Percentiles rank a stretch among this genome's conserved stretches.
Evolutionary conservation across 2,113 vertebrate species (phyloP).

Genomic region (Engystomops pustulosus): DNA sequence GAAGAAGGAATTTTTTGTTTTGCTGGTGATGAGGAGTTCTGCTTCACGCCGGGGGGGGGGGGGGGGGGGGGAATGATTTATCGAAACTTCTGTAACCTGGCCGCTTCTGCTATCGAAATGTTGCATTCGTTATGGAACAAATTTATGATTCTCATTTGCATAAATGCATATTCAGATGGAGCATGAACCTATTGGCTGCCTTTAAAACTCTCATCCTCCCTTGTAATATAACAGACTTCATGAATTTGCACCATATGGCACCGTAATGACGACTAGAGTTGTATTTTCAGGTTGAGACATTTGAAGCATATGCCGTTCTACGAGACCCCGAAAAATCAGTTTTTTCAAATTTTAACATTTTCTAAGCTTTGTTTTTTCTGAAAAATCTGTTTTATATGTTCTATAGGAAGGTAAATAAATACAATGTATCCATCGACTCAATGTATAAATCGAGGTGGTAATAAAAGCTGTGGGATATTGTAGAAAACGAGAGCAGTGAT

Average conservation of each 20-base stretch:
- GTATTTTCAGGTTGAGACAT: conserved; percentile 16
- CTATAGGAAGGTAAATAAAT: background rate
- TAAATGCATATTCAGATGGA: conserved; percentile 37
- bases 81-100: background rate
- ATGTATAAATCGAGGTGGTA: background rate
- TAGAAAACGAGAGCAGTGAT: background rate
- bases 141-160: conserved; percentile 13
- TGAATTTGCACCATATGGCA: conserved; percentile 20
- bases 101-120: conserved; percentile 10
- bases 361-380: background rate
- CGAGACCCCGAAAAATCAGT: background rate
- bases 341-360: background rate
- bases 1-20: background rate
- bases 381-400: background rate
- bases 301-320: background rate
- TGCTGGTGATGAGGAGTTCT: background rate
- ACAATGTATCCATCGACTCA: background rate
- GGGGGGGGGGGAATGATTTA: background rate
- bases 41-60: too few relatives aligned
- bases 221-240: background rate
- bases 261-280: background rate
- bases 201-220: background rate
- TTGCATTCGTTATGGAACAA: conserved; percentile 14
- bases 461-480: background rate
- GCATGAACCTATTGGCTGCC: background rate